Percentiles rank a stretch among this genome's conserved stretches.
phyloP scores from a whole-genome alignment of 2,113 vertebrate genomes.

The Xenopus laevis region DNA sequence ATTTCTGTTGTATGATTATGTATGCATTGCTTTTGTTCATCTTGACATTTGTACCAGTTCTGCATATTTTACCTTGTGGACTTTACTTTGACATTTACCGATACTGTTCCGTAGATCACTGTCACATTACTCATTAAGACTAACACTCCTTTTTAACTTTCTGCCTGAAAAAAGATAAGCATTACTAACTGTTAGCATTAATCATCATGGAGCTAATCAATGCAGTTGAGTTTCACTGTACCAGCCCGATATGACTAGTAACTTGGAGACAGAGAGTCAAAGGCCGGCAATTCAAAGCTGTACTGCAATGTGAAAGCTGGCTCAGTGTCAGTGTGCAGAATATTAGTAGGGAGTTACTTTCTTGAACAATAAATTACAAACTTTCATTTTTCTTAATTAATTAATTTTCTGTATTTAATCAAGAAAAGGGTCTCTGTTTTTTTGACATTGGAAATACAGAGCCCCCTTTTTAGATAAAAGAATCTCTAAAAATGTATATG shows the following conservation, averaged over 20 bases:
- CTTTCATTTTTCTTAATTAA: no score
- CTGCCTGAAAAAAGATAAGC: conserved; percentile 51
- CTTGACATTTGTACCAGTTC: conserved; percentile 42
- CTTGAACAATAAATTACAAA: neutral
- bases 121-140: conserved; percentile 27
- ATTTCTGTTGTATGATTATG: conserved; percentile 27
- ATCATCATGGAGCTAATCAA: conserved; percentile 57
- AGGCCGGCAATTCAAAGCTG: conserved; percentile 39
- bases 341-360: neutral
- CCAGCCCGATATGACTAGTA: conserved; percentile 41
- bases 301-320: conserved; percentile 25
- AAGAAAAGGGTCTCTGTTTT: no score
- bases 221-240: conserved; percentile 49
- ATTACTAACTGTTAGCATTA: conserved; percentile 51
- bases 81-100: conserved; percentile 38
- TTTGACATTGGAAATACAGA: no score
- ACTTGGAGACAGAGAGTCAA: conserved; percentile 43
- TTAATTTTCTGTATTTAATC: no score
- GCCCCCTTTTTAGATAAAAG: no score
- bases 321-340: neutral
- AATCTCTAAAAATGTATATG: no score
- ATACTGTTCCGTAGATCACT: conserved; percentile 5
- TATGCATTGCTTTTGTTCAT: conserved; percentile 36
- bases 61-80: conserved; percentile 42
- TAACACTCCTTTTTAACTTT: conserved; percentile 48